Conservation (phyloP, 2,888 invertebrate genomes). For the Hylaea fasciaria region DNA sequence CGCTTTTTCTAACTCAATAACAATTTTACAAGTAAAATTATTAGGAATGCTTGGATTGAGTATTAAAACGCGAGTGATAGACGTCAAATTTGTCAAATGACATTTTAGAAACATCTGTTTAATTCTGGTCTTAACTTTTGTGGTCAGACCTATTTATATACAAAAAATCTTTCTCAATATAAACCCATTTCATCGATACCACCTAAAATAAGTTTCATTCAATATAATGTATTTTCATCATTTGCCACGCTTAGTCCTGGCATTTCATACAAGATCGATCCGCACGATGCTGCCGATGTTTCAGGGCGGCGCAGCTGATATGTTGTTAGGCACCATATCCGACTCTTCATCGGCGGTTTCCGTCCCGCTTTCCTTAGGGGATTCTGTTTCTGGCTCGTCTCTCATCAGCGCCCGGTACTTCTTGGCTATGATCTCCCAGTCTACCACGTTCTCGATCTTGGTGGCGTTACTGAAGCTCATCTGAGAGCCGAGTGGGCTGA, state of each 20-base stretch:
- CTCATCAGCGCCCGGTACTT: conserved; percentile 91
- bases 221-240: conserved; percentile 15
- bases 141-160: no score
- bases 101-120: no score
- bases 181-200: conserved; percentile 9
- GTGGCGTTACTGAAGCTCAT: conserved; percentile 91
- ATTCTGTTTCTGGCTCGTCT: conserved; percentile 73
- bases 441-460: conserved; percentile 94
- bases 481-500: conserved; percentile 94
- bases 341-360: conserved; percentile 76
- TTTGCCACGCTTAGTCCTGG: background rate
- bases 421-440: conserved; percentile 95
- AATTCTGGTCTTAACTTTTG: no score
- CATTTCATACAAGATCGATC: no score
- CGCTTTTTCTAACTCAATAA: no score
- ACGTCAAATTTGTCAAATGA: no score
- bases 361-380: conserved; percentile 69
- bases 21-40: no score
- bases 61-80: no score
- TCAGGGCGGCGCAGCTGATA: conserved; percentile 74
- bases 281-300: conserved; percentile 5
- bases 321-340: conserved; percentile 74
- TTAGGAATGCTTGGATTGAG: no score
- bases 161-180: conserved; percentile 12
- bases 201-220: conserved; percentile 14